Base-by-base conservation (phyloP, 2,113 vertebrate species). In the Isurus oxyrinchus region DNA sequence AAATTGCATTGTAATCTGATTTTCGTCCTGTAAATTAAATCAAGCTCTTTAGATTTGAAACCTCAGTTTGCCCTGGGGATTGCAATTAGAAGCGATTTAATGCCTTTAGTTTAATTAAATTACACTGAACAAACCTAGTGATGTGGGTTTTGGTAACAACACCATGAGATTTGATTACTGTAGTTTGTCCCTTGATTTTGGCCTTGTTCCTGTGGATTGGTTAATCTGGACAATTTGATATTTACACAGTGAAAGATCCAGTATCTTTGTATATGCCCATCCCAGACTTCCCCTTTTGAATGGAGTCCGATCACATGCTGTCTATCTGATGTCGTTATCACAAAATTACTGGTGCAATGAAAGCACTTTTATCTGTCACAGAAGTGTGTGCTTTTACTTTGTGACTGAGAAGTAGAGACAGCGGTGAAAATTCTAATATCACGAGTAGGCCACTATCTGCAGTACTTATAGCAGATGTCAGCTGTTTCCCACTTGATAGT, bases 61-160 rank as follows among this genome's bases (percentile, higher is more conserved):
- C 44, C 87, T 57, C 1, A 57, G 44, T 90, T 53, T 53, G 87
- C 94, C 94, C 44, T 25, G 63, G 94, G 94, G 94, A 95, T 44
- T 53, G 63, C 94, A 95, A 95, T 95, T 69, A 49, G 94, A 27
- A 49, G n/a, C 69, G 63, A 66, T 53, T 66, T 95, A 95, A 69
- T 69, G 44, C 40, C 63, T 95, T 53, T 25, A 67, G 61, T 69
- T 69, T 95, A 95, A 95, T 95, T 95, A 72, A 95, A 95, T 95
- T 69, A 16, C 63, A 27, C 40, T 44, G 40, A 44, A 27, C 63
- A 69, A 95, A 67, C 40, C 25, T 49, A 0, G 93, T 40, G 61
- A n/a, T 94, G 61, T 95, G 63, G 23, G 63, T 69, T 95, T 69
- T 27, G 63, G 63, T 67, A 95, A 95, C 93, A 66, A 94, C 94